A percentile compares a stretch with the other conserved stretches of the same genome.
phyloP scores from a whole-genome alignment of 2,113 vertebrate genomes.

The Eublepharis macularius region DNA sequence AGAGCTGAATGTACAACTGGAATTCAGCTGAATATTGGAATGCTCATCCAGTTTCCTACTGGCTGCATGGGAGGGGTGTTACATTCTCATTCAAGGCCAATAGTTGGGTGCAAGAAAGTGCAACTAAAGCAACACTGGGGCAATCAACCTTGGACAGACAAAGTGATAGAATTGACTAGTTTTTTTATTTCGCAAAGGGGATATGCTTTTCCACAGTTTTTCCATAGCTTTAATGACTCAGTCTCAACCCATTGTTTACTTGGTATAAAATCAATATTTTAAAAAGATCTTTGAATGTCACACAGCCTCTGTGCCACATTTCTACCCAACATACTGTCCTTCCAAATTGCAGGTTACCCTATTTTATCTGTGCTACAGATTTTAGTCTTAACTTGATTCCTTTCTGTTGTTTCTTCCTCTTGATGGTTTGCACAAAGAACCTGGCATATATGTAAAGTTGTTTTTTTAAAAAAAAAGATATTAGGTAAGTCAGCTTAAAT shows the following conservation, averaged over 20 bases:
- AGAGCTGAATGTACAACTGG: neutral
- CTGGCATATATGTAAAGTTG: neutral
- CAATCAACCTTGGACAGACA: slow-evolving; percentile 37
- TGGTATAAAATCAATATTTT: slow-evolving; percentile 49
- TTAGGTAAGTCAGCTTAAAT: slow-evolving; percentile 28
- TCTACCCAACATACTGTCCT: slow-evolving; percentile 21
- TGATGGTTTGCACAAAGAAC: neutral
- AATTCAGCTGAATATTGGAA: neutral
- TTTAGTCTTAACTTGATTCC: slow-evolving; percentile 21
- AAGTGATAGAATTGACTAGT: slow-evolving; percentile 58
- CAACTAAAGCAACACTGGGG: neutral
- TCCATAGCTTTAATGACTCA: slow-evolving; percentile 58
- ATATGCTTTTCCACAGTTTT: slow-evolving; percentile 47
- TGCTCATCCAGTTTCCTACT: neutral
- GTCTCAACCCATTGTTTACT: slow-evolving; percentile 19
- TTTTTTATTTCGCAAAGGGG: slow-evolving; percentile 37
- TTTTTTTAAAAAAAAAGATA: neutral
- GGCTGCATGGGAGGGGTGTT: neutral
- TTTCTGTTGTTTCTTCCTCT: slow-evolving; percentile 12
- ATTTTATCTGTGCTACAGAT: slow-evolving; percentile 7
- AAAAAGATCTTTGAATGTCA: slow-evolving; percentile 34
- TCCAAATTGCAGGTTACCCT: neutral
- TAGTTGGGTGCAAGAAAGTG: neutral
- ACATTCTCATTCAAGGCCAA: neutral
- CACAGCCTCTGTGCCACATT: slow-evolving; percentile 32